A percentile compares a stretch with the other conserved stretches of the same genome.
Evolutionary conservation across 2,113 vertebrate species (phyloP).

Genomic region (Lontra canadensis): DNA sequence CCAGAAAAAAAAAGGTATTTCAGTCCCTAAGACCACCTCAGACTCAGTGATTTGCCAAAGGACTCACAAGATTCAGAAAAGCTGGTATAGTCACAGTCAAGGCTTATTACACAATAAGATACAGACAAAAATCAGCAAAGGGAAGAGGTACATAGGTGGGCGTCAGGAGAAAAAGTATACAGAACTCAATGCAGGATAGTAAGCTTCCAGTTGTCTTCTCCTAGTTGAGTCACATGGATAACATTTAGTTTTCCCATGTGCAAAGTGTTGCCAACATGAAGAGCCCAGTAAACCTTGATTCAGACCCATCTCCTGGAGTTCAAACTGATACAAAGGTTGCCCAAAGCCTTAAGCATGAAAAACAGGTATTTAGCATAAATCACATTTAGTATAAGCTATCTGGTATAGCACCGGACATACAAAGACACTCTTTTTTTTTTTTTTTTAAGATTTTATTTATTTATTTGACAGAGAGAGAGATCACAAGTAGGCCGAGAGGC

Average conservation of each 20-base stretch:
- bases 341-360: conserved; percentile 4
- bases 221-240: neutral
- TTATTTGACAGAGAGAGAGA: too few species aligned
- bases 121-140: neutral
- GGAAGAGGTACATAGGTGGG: neutral
- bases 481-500: too few species aligned
- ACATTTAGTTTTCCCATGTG: neutral
- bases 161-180: neutral
- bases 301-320: neutral
- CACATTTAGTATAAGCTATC: neutral
- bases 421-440: too few species aligned
- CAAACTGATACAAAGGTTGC: neutral
- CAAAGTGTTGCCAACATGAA: neutral
- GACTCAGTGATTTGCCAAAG: neutral
- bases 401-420: neutral
- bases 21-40: neutral
- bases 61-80: neutral
- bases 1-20: neutral
- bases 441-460: too few species aligned
- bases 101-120: neutral
- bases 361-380: conserved; percentile 19
- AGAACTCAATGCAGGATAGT: neutral
- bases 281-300: neutral
- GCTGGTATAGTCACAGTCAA: neutral
- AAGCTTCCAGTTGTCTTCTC: neutral